Base-by-base conservation (phyloP, 2,888 invertebrate genomes). In the Watsonalla cultraria region DNA sequence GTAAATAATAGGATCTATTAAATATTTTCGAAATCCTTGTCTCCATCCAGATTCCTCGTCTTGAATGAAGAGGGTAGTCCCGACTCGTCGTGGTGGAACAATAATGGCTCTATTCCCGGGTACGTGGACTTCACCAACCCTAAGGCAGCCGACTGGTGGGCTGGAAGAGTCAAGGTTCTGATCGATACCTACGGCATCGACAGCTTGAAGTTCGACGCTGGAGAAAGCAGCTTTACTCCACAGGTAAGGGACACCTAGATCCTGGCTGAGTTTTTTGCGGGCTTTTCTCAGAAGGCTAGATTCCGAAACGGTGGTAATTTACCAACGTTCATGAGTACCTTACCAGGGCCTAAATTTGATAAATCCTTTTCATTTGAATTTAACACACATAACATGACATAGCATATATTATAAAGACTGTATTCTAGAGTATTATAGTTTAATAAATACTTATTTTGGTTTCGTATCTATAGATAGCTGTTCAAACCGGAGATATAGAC, bases 151-250 rank as follows among this genome's bases (percentile, higher is more conserved):
- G 69, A 93, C 91, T 94, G 94, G 94, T 94, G 92, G 87, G 78
- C 89, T 14, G 70, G 69, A 2, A 79, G 93, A 53, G 78, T 93
- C 15, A 88, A 80, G 58, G 70, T 72, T 7, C 69, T 98, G 5
- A 84, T 93, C 56, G 81, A 86, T 0, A 84, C 91, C 7, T 92
- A 93, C 51, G 94, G 93, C 0, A 92, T 97, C 14, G 94, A 95
- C 64, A 93, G 94, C 61, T 94, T 95, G 65, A 96, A 96, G 81
- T 96, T 96, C 71, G 96, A 96, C 69, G 96, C 95, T 34, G 97
- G 96, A 9, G 96, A 96, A 79, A 87, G 91, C 24, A 92, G 93
- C 54, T 95, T 92, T 86, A 78, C 93, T 0, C 94, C 95, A 2
- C 90, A 93, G 78, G 90, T 93, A 55, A 55, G 52, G 45, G 35